These are phyloP conservation scores for Cardiocondyla obscurior DNA, from an alignment of 1,140 invertebrate genomes.

Conservation along the genomic window DNA sequence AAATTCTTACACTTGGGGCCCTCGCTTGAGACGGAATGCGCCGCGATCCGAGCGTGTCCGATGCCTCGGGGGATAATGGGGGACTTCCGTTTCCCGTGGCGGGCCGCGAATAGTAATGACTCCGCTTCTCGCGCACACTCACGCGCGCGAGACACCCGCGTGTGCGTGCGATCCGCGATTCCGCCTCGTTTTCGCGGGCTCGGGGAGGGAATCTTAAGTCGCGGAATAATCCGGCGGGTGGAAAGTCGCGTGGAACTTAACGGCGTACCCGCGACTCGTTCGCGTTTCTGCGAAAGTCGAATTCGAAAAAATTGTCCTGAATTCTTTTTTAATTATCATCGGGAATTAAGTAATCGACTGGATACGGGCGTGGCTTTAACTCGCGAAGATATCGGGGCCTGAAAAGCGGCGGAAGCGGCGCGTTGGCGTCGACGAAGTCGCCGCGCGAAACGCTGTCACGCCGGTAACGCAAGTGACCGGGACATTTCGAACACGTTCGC, in stretches of 20 bases:
- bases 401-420: not conserved
- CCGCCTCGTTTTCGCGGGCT: not conserved
- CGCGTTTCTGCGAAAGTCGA: too few species aligned
- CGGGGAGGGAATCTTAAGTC: not conserved
- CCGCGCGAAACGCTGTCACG: not conserved
- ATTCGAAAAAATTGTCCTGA: too few species aligned
- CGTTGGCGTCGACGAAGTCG: not conserved
- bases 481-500: constrained; percentile 6
- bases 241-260: not conserved
- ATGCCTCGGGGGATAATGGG: constrained; percentile 72
- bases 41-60: constrained; percentile 62
- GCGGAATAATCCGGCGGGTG: not conserved
- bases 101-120: constrained; percentile 76
- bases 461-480: constrained; percentile 9
- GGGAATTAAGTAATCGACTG: too few species aligned
- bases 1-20: not conserved
- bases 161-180: not conserved
- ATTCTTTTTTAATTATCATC: too few species aligned
- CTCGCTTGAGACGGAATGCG: constrained; percentile 44
- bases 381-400: not conserved
- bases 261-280: too few species aligned
- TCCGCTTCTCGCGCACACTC: constrained; percentile 55
- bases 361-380: not conserved
- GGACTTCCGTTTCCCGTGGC: constrained; percentile 77
- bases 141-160: not conserved